A percentile compares a stretch with the other conserved stretches of the same genome.
Conservation (phyloP, 2,113 vertebrate genomes). For the Leptosomus discolor region DNA sequence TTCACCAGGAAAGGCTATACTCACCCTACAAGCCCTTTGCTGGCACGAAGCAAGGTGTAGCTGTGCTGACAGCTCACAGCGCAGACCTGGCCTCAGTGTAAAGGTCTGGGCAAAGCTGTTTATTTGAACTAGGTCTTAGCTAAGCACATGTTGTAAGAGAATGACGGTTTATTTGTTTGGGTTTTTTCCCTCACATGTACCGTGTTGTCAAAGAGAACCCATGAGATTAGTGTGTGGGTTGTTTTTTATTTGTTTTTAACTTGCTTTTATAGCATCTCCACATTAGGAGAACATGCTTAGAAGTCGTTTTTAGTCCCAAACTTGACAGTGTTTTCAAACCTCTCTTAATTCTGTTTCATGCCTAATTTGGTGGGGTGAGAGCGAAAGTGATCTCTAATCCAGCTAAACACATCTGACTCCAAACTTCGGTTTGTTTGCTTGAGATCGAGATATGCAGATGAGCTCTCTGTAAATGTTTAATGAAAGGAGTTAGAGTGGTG, state of each 20-base stretch:
- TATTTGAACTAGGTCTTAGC: background rate
- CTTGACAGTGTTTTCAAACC: background rate
- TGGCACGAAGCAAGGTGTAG: background rate
- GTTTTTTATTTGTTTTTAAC: background rate
- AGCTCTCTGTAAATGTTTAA: conserved; percentile 64
- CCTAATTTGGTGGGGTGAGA: background rate
- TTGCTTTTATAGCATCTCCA: background rate
- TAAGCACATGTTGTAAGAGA: conserved; percentile 9
- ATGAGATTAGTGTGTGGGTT: background rate
- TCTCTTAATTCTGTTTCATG: background rate
- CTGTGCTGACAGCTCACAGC: background rate
- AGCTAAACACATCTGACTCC: background rate
- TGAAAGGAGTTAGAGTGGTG: background rate
- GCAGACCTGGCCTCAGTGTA: background rate
- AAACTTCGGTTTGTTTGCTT: background rate
- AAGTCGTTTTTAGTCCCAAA: background rate
- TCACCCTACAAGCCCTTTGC: background rate
- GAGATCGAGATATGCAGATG: background rate
- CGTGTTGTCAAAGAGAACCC: background rate
- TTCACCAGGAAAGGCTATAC: background rate
- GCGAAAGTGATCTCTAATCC: background rate
- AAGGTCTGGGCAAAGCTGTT: conserved; percentile 9
- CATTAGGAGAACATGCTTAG: background rate
- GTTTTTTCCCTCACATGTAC: background rate
- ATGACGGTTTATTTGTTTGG: background rate